Conservation (phyloP, 1,140 invertebrate species). For the Phocides pigmalion region DNA sequence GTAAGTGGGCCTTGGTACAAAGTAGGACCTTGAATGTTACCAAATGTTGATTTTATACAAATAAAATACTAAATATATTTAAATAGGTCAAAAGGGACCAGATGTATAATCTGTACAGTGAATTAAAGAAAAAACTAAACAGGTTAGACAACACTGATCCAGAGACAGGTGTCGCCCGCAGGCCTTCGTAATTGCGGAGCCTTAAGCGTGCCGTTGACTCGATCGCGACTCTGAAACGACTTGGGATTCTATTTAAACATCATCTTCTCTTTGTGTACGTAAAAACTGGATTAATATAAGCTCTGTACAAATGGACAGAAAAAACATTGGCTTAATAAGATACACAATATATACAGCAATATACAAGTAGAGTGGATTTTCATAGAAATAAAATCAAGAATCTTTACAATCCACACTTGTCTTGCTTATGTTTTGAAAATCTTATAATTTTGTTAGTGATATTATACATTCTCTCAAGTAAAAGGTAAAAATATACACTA, state of each 20-base stretch:
- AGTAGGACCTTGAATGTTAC: too few species aligned
- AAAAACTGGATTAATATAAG: background rate
- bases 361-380: too few species aligned
- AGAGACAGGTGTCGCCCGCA: slow-evolving; percentile 5
- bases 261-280: background rate
- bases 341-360: background rate
- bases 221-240: background rate
- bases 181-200: slow-evolving; percentile 6
- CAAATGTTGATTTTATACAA: too few species aligned
- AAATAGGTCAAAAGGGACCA: background rate
- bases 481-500: too few species aligned
- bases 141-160: slow-evolving; percentile 5
- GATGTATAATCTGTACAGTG: background rate
- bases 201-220: slow-evolving; percentile 17
- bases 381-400: too few species aligned
- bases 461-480: too few species aligned
- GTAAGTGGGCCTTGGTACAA: too few species aligned
- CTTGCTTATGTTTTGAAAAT: too few species aligned
- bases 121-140: background rate
- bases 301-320: background rate
- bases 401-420: too few species aligned
- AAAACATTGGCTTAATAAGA: background rate
- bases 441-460: too few species aligned
- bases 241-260: slow-evolving; percentile 1
- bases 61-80: background rate